phyloP scores from a whole-genome alignment of 2,888 invertebrate genomes.

The Subacronicta megacephala region DNA sequence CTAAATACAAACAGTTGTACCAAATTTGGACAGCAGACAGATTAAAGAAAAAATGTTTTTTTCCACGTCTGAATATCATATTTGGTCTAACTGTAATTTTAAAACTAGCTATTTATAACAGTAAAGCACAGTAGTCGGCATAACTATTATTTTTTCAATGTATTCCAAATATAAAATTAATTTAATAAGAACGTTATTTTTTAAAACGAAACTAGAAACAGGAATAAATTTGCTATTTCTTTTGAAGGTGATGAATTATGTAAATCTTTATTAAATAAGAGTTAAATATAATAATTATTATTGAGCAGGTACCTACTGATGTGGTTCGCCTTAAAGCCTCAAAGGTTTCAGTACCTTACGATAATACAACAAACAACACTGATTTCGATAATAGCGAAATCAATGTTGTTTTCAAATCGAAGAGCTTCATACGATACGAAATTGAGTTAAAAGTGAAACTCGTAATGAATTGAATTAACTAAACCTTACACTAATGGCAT shows the following conservation, averaged over 20 bases:
- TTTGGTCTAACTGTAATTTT: conserved; percentile 34
- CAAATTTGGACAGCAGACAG: conserved; percentile 21
- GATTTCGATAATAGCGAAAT: conserved; percentile 42
- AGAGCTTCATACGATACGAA: conserved; percentile 34
- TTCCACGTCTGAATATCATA: conserved; percentile 16
- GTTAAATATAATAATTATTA: conserved; percentile 40
- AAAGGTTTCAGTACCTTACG: conserved; percentile 46
- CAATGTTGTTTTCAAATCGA: conserved; percentile 46
- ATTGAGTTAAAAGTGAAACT: conserved; percentile 56
- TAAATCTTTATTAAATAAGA: conserved; percentile 11
- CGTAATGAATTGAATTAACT: conserved; percentile 59
- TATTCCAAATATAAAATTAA: conserved; percentile 13
- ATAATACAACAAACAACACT: conserved; percentile 48
- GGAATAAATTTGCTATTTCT: neutral
- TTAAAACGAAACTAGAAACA: conserved; percentile 10
- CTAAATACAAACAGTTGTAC: conserved; percentile 21
- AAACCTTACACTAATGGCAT: conserved; percentile 85
- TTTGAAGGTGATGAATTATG: neutral
- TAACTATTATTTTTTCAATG: conserved; percentile 29
- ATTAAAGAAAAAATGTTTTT: conserved; percentile 10
- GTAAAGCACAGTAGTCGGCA: conserved; percentile 36
- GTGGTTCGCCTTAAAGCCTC: conserved; percentile 55
- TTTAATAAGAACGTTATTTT: conserved; percentile 2
- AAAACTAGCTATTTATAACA: conserved; percentile 35
- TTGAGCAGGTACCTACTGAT: conserved; percentile 57